These are phyloP conservation scores for Amblyornis subalaris DNA, from an alignment of 2,113 vertebrate species.

Conservation along the genomic window DNA sequence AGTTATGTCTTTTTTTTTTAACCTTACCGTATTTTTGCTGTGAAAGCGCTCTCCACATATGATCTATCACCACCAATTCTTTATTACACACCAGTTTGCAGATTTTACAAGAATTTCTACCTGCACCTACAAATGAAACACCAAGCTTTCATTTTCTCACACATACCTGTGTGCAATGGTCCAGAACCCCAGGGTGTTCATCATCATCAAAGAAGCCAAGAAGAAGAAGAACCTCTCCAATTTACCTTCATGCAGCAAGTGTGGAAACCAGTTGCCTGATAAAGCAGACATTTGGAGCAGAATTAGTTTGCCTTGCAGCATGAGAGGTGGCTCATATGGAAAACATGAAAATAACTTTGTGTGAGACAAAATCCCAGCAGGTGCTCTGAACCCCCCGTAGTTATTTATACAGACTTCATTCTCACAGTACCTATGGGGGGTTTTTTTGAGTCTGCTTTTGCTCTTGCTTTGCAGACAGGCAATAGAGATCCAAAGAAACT, in stretches of 20 bases:
- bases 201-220: slow-evolving; percentile 79
- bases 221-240: slow-evolving; percentile 91
- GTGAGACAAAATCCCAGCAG: neutral
- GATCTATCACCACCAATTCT: neutral
- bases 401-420: neutral
- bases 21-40: neutral
- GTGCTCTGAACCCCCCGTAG: neutral
- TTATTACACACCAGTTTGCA: neutral
- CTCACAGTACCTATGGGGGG: neutral
- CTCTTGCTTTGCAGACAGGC: neutral
- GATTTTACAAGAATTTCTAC: neutral
- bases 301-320: neutral
- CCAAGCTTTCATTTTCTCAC: neutral
- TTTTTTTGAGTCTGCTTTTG: neutral
- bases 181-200: slow-evolving; percentile 85
- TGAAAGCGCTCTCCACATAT: neutral
- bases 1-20: neutral
- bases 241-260: slow-evolving; percentile 81
- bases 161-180: slow-evolving; percentile 82
- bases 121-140: neutral
- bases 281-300: slow-evolving; percentile 43
- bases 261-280: slow-evolving; percentile 89
- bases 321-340: neutral
- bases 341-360: neutral
- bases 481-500: neutral